A percentile compares a stretch with the other conserved stretches of the same genome.
Conservation (phyloP, 2,888 invertebrate species). For the Amblyjoppa proteus region DNA sequence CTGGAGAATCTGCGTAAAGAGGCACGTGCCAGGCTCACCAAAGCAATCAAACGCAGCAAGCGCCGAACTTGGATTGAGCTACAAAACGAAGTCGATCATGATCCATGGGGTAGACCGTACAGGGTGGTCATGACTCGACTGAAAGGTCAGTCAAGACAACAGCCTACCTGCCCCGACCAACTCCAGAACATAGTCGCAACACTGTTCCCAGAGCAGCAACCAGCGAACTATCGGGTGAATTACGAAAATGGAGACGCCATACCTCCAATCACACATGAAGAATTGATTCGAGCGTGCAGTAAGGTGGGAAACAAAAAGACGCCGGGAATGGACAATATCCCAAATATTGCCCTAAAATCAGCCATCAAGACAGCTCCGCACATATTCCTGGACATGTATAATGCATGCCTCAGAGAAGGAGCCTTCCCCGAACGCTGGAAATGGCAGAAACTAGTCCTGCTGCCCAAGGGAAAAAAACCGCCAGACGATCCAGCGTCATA, state of each 20-base stretch:
- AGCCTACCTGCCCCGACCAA: conserved; percentile 53
- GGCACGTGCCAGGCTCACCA: conserved; percentile 27
- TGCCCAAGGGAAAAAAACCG: conserved; percentile 8
- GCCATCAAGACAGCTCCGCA: conserved; percentile 18
- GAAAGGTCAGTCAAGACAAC: conserved; percentile 33
- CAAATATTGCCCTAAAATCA: conserved; percentile 51
- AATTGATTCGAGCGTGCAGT: conserved; percentile 48
- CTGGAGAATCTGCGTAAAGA: conserved; percentile 42
- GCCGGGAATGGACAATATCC: conserved; percentile 65
- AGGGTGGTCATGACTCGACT: conserved; percentile 53
- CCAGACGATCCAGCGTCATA: too few relatives aligned
- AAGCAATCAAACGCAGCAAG: conserved; percentile 48
- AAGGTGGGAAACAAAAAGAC: conserved; percentile 60
- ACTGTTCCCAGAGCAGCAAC: conserved; percentile 64
- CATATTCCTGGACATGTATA: conserved; percentile 51
- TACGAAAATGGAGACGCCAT: conserved; percentile 13
- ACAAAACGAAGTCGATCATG: conserved; percentile 31
- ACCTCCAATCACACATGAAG: conserved; percentile 53
- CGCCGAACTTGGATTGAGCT: conserved; percentile 28
- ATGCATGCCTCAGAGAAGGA: conserved; percentile 49
- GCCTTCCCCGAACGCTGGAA: conserved; percentile 47
- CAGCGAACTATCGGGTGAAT: conserved; percentile 1
- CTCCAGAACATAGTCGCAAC: conserved; percentile 59
- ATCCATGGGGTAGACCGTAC: conserved; percentile 58
- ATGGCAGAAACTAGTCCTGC: conserved; percentile 29